Evolutionary conservation across 2,797 vertebrate genomes (phyloP).

Genomic region (Sternarchorhynchus goeldii): DNA sequence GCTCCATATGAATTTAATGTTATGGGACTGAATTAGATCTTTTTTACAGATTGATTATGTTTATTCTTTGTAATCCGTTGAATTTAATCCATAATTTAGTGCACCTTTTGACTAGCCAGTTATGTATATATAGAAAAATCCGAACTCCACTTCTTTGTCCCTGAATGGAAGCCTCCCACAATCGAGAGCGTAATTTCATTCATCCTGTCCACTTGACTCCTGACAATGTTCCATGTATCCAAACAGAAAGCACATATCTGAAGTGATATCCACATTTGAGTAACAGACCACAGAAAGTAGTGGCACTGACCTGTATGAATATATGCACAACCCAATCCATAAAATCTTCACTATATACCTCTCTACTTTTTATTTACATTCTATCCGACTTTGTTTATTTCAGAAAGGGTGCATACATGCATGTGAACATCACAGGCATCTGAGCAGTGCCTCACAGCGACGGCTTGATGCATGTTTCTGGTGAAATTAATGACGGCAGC

Average conservation of each 20-base stretch:
- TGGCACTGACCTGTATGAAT: not conserved
- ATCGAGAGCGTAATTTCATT: not conserved
- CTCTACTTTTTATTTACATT: not conserved
- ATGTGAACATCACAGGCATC: constrained; percentile 26
- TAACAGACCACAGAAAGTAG: not conserved
- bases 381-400: not conserved
- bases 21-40: no score
- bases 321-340: no score
- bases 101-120: no score
- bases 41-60: no score
- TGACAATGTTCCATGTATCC: not conserved
- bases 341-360: not conserved
- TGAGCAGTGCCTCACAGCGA: constrained; percentile 47
- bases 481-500: constrained; percentile 73
- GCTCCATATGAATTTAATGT: no score
- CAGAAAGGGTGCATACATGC: not conserved
- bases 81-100: no score
- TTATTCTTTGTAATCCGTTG: no score
- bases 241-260: not conserved
- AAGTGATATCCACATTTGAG: not conserved
- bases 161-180: not conserved
- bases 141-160: not conserved
- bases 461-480: constrained; percentile 65
- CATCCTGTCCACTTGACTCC: not conserved
- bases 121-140: not conserved